These are phyloP conservation scores for Drosophila virilis DNA, from an alignment of 1,140 invertebrate species.

Conservation along the genomic window DNA sequence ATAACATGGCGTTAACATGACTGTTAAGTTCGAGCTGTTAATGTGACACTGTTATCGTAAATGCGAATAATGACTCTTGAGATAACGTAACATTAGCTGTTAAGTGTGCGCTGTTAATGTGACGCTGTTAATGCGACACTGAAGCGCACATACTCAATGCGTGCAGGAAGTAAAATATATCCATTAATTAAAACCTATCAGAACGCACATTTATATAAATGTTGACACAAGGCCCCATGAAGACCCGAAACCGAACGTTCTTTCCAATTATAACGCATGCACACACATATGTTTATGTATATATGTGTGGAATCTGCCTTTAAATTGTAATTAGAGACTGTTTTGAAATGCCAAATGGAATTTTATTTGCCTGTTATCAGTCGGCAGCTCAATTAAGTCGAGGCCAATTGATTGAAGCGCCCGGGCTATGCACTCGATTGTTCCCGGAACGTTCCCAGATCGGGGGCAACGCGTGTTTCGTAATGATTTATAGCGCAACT, in stretches of 20 bases:
- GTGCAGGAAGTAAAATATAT: not conserved
- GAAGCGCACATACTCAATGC: too few species aligned
- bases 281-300: not conserved
- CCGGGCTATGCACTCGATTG: not conserved
- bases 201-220: not conserved
- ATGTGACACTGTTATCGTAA: too few species aligned
- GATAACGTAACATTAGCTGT: not conserved
- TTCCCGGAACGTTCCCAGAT: constrained; percentile 2
- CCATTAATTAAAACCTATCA: constrained; percentile 3
- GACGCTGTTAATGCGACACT: not conserved
- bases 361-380: constrained; percentile 23
- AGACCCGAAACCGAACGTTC: too few species aligned
- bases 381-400: constrained; percentile 37
- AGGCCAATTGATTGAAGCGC: constrained; percentile 35
- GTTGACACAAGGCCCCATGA: constrained; percentile 2
- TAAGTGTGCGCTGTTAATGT: not conserved
- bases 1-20: too few species aligned
- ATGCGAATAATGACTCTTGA: too few species aligned
- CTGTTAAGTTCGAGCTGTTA: too few species aligned
- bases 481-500: constrained; percentile 3
- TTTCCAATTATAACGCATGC: not conserved
- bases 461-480: not conserved
- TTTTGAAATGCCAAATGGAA: constrained; percentile 17
- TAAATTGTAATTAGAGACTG: constrained; percentile 28
- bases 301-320: constrained; percentile 7